These are phyloP conservation scores for Anthoscopus minutus DNA, from an alignment of 2,113 vertebrate genomes.

Conservation along the genomic window DNA sequence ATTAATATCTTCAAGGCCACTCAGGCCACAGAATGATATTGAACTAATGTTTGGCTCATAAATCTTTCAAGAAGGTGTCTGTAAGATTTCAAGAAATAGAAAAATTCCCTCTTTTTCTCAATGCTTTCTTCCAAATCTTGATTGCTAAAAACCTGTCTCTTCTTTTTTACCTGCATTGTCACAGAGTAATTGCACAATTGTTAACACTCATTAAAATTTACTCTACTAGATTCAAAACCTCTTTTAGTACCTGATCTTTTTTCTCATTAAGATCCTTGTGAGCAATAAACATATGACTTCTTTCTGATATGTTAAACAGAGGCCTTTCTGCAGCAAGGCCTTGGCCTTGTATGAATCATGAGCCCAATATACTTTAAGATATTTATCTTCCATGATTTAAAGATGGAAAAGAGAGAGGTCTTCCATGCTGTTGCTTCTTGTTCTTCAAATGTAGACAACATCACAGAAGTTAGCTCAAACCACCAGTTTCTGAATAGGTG, in stretches of 20 bases:
- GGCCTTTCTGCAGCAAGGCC: not conserved
- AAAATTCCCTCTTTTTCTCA: not conserved
- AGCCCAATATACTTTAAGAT: not conserved
- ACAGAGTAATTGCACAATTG: not conserved
- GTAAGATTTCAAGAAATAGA: not conserved
- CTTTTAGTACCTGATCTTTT: not conserved
- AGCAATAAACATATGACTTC: not conserved
- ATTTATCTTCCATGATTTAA: not conserved
- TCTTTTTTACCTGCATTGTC: not conserved
- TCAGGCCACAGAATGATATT: not conserved
- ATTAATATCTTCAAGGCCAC: conserved; percentile 22
- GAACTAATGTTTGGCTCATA: not conserved
- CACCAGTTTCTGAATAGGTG: not conserved
- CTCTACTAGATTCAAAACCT: not conserved
- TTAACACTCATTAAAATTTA: not conserved
- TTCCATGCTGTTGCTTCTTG: not conserved
- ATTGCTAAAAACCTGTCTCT: not conserved
- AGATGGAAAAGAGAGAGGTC: not conserved
- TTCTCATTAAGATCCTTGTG: not conserved
- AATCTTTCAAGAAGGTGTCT: not conserved
- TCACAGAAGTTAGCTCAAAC: not conserved
- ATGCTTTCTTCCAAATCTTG: not conserved
- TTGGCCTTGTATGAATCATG: not conserved
- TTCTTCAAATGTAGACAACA: not conserved
- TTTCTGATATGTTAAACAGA: not conserved